Conservation (phyloP, 2,113 vertebrate genomes). For the Garra rufa region DNA sequence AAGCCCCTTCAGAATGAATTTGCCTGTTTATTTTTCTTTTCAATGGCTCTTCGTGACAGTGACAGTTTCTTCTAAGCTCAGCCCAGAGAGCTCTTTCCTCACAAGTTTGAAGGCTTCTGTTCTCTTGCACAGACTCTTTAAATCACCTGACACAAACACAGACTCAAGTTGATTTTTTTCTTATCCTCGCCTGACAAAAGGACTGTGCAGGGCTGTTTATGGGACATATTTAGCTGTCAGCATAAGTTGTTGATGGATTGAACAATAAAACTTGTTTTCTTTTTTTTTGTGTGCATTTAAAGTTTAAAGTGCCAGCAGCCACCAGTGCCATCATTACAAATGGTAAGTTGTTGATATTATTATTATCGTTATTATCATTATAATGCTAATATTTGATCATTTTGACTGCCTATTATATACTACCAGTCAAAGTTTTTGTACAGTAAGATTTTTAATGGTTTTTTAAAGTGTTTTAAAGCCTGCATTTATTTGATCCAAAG, state of each 20-base stretch:
- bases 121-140: conserved; percentile 3
- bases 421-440: too few species aligned
- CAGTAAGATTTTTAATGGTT: too few species aligned
- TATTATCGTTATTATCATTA: neutral
- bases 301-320: conserved; percentile 80
- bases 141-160: neutral
- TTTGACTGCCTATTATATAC: too few species aligned
- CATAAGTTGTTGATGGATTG: conserved; percentile 15
- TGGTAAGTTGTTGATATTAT: conserved; percentile 66
- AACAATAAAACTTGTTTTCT: neutral
- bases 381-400: neutral
- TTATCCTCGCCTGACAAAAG: neutral
- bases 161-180: neutral
- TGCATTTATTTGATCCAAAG: too few species aligned
- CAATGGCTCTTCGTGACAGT: conserved; percentile 18
- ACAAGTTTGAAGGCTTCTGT: neutral
- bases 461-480: too few species aligned
- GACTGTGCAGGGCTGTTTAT: neutral
- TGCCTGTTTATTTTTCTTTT: conserved; percentile 28
- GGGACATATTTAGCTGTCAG: neutral
- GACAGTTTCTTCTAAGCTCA: conserved; percentile 21
- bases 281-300: conserved; percentile 53
- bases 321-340: conserved; percentile 82
- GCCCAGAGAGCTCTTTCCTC: neutral
- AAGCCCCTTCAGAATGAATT: conserved; percentile 22